Base-by-base conservation (phyloP, 2,797 vertebrate genomes). In the Aulostomus chinensis region DNA sequence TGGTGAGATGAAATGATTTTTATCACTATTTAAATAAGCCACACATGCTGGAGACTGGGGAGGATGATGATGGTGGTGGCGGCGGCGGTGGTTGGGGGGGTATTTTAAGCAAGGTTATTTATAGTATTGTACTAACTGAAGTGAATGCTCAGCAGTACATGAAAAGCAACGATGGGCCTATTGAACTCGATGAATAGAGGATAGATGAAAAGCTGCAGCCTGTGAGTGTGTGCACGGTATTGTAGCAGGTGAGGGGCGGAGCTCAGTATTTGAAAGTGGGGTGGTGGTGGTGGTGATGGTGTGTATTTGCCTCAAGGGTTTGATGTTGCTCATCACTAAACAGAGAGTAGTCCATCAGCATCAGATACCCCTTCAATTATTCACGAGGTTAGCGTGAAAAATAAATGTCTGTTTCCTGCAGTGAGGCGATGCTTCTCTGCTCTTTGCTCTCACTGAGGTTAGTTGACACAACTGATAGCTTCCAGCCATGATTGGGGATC, bases 301-400 rank as follows among this genome's bases (percentile, higher is more conserved):
- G 32, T 43, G 55, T 22, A 22, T 59, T 53, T 51, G 56, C 61
- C 58, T 74, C 40, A 1, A 4, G 50, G 34, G 78, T 74, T 69
- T 71, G 68, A 76, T 83, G 70, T 60, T 22, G 30, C 31, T 51
- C 32, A 59, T 73, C 41, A 21, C 70, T 56, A 58, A 83, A 86
- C 54, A 63, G 63, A 70, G 32, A 47, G 45, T 37, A 81, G 77
- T 84, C 68, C 81, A 80, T 83, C 76, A 76, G 76, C 72, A 75
- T 76, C 57, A 82, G 78, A 81, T 79, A 80, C 52, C 38, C 8
- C 3, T 59, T 87, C 45, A 87, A 88, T 87, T 73, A 87, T 87
- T 81, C 76, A 86, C 33, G 36, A 68, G 70, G 47, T 68, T 68
- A 40, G 70, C 71, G 84, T 86, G 71, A 86, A 83, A 87, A 78